Conservation (phyloP, 2,113 vertebrate genomes). For the Bufo bufo region DNA sequence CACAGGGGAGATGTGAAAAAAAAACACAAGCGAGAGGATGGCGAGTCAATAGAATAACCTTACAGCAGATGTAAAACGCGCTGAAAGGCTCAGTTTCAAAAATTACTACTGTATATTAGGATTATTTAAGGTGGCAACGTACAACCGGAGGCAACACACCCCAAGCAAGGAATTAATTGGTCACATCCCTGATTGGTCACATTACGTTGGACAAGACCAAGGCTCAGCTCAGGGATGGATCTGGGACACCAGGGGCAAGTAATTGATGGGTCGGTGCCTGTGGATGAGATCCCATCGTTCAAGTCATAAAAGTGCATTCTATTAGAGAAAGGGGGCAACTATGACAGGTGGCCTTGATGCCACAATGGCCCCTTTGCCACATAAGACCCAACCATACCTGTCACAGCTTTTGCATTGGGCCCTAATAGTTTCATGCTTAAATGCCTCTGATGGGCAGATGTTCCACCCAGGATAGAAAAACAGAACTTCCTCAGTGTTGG, state of each 20-base stretch:
- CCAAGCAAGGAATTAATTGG: neutral
- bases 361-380: too few relatives aligned
- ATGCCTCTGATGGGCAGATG: neutral
- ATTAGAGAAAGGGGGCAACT: too few relatives aligned
- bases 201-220: neutral
- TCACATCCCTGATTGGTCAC: neutral
- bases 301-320: neutral
- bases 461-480: neutral
- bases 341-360: too few relatives aligned
- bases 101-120: neutral
- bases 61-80: neutral
- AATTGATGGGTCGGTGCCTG: neutral
- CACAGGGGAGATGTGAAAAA: conserved; percentile 19
- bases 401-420: neutral
- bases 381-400: too few relatives aligned
- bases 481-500: neutral
- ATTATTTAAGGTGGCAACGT: neutral
- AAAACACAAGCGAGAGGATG: neutral
- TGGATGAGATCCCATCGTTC: neutral
- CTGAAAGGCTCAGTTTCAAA: neutral
- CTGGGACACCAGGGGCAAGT: neutral
- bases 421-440: neutral
- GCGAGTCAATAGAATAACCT: conserved; percentile 6
- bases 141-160: neutral
- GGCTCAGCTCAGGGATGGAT: neutral